Evolutionary conservation across 2,888 invertebrate genomes (phyloP).

Genomic region (Acanthosepion pharaonis): DNA sequence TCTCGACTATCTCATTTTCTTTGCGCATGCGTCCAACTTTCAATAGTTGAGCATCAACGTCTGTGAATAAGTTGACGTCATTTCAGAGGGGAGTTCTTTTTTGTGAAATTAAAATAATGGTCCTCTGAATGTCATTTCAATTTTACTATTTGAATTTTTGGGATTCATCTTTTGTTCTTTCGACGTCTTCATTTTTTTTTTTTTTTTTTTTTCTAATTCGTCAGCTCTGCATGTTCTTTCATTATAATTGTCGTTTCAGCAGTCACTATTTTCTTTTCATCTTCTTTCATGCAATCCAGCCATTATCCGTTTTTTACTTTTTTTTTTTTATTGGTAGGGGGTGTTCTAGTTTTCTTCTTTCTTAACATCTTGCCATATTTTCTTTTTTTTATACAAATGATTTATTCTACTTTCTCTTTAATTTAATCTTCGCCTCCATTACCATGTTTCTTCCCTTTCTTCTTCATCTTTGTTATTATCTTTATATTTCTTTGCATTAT

Average conservation of each 20-base stretch:
- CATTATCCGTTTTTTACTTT: not conserved
- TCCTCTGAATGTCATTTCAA: not conserved
- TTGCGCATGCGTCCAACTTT: not conserved
- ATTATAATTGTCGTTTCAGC: not conserved
- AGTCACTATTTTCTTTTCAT: not conserved
- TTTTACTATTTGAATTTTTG: not conserved
- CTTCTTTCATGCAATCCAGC: not conserved
- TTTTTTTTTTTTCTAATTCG: not conserved
- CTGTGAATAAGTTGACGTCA: not conserved
- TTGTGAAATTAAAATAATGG: constrained; percentile 20
- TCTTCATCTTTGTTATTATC: too few relatives aligned
- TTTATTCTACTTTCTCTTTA: not conserved
- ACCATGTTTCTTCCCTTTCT: not conserved
- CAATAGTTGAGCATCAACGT: not conserved
- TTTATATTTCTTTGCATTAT: too few relatives aligned
- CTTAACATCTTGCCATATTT: not conserved
- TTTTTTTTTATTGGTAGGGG: not conserved
- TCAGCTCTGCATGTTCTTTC: not conserved
- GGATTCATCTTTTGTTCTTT: not conserved
- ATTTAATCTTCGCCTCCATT: not conserved
- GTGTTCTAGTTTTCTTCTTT: not conserved
- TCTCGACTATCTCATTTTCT: not conserved
- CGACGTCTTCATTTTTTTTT: not conserved
- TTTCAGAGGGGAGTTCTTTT: not conserved
- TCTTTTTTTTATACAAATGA: too few relatives aligned